phyloP scores from a whole-genome alignment of 2,888 invertebrate species.

The Conomelus anceps region DNA sequence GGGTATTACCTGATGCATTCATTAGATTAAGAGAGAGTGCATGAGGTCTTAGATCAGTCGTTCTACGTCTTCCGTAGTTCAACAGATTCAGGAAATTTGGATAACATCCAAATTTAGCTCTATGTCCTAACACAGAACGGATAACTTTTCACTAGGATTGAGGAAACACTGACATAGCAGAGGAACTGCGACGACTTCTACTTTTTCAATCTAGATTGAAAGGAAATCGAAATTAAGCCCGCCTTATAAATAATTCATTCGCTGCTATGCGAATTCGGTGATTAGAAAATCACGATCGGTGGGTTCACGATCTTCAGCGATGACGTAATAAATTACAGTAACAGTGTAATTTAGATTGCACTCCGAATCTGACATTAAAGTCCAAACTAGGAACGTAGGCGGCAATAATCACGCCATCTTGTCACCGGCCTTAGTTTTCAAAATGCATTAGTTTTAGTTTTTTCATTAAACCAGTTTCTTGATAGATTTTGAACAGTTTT shows the following conservation, averaged over 20 bases:
- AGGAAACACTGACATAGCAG: not conserved
- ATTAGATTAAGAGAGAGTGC: no score
- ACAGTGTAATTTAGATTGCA: not conserved
- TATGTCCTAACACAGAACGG: not conserved
- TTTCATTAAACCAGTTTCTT: not conserved
- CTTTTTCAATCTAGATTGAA: not conserved
- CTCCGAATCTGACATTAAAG: not conserved
- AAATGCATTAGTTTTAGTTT: not conserved
- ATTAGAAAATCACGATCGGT: not conserved
- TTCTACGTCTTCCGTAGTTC: not conserved
- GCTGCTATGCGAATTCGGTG: not conserved
- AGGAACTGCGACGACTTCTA: no score
- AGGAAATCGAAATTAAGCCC: not conserved
- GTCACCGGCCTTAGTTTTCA: not conserved
- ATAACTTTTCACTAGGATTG: not conserved
- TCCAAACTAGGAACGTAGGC: not conserved
- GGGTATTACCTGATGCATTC: no score
- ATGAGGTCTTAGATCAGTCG: not conserved
- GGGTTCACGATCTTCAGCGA: not conserved
- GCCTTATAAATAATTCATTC: not conserved
- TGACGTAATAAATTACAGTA: not conserved
- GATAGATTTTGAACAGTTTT: not conserved
- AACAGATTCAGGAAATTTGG: not conserved
- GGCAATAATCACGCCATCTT: not conserved
- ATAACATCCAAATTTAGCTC: not conserved